A percentile compares a stretch with the other conserved stretches of the same genome.
Evolutionary conservation across 2,113 vertebrate genomes (phyloP).

Genomic region (Aramus guarauna): DNA sequence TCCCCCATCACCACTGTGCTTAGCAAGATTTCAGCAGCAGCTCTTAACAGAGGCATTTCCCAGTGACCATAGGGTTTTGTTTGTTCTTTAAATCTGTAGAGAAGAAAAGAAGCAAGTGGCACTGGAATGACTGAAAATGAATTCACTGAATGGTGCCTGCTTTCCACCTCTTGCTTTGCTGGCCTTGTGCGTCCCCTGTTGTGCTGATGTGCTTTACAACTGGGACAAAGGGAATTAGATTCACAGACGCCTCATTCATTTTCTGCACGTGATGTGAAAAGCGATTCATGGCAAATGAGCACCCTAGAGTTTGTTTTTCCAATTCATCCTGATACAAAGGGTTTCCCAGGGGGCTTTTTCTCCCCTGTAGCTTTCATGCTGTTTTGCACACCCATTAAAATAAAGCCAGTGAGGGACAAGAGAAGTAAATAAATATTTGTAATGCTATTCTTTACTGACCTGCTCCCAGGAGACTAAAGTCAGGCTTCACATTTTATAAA

Average conservation of each 20-base stretch:
- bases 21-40: not conserved
- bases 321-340: conserved; percentile 41
- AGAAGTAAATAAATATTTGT: conserved; percentile 50
- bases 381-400: conserved; percentile 36
- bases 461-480: conserved; percentile 29
- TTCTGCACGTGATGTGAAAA: conserved; percentile 36
- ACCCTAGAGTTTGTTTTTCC: conserved; percentile 39
- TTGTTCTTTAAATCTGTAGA: conserved; percentile 28
- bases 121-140: conserved; percentile 18
- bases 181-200: conserved; percentile 47
- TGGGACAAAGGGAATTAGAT: conserved; percentile 58
- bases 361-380: not conserved
- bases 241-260: conserved; percentile 29
- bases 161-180: conserved; percentile 49
- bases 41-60: conserved; percentile 2
- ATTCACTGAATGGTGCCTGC: conserved; percentile 21
- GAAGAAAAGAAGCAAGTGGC: conserved; percentile 7
- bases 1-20: not conserved
- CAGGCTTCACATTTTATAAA: not conserved
- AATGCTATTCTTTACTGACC: conserved; percentile 36
- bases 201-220: conserved; percentile 38
- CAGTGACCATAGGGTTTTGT: not conserved
- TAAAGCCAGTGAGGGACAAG: not conserved
- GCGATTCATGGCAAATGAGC: conserved; percentile 2
- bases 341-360: conserved; percentile 9